Percentiles rank a stretch among this genome's conserved stretches.
phyloP scores from a whole-genome alignment of 2,113 vertebrate genomes.

The Porphyrio hochstetteri region DNA sequence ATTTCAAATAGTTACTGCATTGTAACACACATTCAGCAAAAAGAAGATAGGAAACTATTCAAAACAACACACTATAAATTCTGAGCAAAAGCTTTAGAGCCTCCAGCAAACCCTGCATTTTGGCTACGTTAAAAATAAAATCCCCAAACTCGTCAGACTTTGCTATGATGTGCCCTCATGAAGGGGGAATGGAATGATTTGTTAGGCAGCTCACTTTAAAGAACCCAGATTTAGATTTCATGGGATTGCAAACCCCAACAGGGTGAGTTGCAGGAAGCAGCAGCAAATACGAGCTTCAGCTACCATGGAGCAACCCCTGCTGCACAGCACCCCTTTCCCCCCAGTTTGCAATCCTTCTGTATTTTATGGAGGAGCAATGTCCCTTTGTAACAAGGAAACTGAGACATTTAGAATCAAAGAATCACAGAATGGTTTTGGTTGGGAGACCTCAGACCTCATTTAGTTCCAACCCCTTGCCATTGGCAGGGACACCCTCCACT shows the following conservation, averaged over 20 bases:
- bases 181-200: not conserved
- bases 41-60: not conserved
- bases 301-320: not conserved
- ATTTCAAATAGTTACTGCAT: not conserved
- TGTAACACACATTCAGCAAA: rapidly evolving
- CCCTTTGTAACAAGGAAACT: too few relatives aligned
- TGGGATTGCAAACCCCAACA: rapidly evolving
- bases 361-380: rapidly evolving
- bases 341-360: rapidly evolving
- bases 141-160: not conserved
- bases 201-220: not conserved
- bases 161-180: not conserved
- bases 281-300: not conserved
- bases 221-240: not conserved
- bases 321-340: rapidly evolving
- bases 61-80: not conserved
- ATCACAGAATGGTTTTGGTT: too few relatives aligned
- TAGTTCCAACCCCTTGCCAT: too few relatives aligned
- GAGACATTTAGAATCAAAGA: too few relatives aligned
- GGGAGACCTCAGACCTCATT: too few relatives aligned
- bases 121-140: not conserved
- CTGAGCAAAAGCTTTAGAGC: not conserved
- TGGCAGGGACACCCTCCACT: too few relatives aligned
- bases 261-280: not conserved
- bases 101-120: not conserved